These are phyloP conservation scores for Sebastes diaconus DNA, from an alignment of 2,797 vertebrate species.

Conservation along the genomic window DNA sequence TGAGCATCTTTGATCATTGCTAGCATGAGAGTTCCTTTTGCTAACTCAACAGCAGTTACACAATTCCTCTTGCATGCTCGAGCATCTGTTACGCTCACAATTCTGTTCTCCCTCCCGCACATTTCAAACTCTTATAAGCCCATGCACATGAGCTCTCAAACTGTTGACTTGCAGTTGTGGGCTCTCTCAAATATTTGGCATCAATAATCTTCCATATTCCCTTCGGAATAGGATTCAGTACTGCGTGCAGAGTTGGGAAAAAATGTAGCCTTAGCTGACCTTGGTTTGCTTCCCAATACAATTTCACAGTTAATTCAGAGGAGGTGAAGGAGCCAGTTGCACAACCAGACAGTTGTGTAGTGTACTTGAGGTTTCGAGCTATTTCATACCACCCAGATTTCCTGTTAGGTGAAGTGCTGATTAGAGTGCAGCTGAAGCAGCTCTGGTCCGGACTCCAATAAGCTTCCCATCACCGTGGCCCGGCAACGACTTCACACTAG, in stretches of 20 bases:
- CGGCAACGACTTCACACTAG: constrained; percentile 58
- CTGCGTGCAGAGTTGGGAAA: constrained; percentile 17
- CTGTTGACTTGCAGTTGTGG: not conserved
- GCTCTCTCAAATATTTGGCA: not conserved
- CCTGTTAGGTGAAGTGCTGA: constrained; percentile 65
- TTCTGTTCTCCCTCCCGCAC: too few species aligned
- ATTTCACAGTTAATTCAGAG: constrained; percentile 70
- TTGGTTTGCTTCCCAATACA: constrained; percentile 54
- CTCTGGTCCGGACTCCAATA: constrained; percentile 56
- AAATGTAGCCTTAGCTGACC: constrained; percentile 31
- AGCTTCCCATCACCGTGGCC: constrained; percentile 49
- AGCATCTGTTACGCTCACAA: not conserved
- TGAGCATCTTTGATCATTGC: not conserved
- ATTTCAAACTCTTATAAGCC: not conserved
- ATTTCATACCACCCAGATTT: constrained; percentile 68
- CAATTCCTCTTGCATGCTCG: not conserved
- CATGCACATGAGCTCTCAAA: not conserved
- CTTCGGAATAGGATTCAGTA: constrained; percentile 37
- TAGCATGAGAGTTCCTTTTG: not conserved
- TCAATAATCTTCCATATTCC: not conserved
- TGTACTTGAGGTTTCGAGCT: constrained; percentile 41
- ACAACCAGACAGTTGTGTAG: constrained; percentile 41
- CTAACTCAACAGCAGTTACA: not conserved
- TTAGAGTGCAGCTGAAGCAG: constrained; percentile 53
- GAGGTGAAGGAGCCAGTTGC: constrained; percentile 24